Conservation (phyloP, 2,888 invertebrate genomes). For the Schizaphis graminum region DNA sequence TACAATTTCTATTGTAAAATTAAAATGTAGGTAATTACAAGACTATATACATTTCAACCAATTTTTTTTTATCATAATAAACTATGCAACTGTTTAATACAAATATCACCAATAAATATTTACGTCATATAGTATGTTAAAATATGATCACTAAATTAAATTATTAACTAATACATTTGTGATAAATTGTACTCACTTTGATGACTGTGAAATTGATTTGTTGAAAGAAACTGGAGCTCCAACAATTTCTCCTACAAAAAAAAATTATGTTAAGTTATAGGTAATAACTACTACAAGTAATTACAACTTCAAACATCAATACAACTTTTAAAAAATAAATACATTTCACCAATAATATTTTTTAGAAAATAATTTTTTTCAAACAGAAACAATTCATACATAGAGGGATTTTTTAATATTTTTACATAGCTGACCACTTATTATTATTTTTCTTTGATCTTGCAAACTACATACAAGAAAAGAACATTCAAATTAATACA, state of each 20-base stretch:
- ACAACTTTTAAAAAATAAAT: background rate
- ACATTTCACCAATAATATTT: background rate
- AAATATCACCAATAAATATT: background rate
- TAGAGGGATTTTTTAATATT: background rate
- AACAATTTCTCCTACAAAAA: conserved; percentile 55
- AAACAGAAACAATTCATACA: background rate
- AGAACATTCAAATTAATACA: background rate
- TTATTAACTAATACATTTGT: background rate
- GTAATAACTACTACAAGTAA: background rate
- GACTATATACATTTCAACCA: background rate
- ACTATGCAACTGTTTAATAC: background rate
- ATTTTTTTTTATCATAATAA: background rate
- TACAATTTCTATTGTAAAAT: background rate
- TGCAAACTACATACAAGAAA: background rate
- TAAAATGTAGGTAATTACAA: background rate
- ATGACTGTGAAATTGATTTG: conserved; percentile 33
- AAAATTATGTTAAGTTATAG: background rate
- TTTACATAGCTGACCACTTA: background rate
- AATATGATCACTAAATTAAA: background rate
- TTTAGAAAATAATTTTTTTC: background rate
- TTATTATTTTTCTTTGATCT: background rate
- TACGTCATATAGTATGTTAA: background rate
- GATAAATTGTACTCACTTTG: conserved; percentile 30
- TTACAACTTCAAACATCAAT: background rate
- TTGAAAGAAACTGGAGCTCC: conserved; percentile 59